Conservation (phyloP, 2,797 vertebrate species). For the Gallirallus australis region DNA sequence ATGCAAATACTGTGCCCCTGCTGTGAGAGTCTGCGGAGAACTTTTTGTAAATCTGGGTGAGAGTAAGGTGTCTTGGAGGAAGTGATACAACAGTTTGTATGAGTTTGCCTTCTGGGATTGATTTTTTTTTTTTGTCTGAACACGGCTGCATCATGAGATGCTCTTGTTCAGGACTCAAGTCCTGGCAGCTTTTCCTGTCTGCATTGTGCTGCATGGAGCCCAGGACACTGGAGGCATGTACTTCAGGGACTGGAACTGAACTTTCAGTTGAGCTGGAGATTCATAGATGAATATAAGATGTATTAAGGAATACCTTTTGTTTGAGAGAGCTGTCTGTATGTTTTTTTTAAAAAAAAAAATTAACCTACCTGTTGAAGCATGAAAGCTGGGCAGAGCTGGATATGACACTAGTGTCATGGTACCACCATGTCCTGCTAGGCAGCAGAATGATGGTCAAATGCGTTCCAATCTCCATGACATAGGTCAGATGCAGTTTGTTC, state of each 20-base stretch:
- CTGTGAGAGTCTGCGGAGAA: neutral
- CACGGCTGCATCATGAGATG: neutral
- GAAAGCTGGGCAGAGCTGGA: no score
- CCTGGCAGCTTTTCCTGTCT: neutral
- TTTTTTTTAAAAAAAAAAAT: neutral
- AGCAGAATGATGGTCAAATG: neutral
- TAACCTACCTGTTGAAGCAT: neutral
- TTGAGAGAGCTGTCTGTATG: neutral
- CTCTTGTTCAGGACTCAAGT: neutral
- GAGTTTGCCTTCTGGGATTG: neutral
- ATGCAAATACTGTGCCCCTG: neutral
- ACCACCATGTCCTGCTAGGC: rapidly evolving
- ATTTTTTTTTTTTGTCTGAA: neutral
- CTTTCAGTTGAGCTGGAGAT: neutral
- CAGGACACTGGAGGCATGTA: neutral
- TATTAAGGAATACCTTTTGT: rapidly evolving
- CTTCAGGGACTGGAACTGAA: neutral
- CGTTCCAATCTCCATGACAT: rapidly evolving
- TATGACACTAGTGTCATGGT: neutral
- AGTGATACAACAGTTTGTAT: neutral
- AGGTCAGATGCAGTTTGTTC: neutral
- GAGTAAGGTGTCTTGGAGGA: neutral
- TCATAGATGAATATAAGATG: neutral
- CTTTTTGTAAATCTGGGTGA: neutral
- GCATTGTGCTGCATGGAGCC: rapidly evolving